phyloP scores from a whole-genome alignment of 1,140 invertebrate species.

The Tribolium castaneum region DNA sequence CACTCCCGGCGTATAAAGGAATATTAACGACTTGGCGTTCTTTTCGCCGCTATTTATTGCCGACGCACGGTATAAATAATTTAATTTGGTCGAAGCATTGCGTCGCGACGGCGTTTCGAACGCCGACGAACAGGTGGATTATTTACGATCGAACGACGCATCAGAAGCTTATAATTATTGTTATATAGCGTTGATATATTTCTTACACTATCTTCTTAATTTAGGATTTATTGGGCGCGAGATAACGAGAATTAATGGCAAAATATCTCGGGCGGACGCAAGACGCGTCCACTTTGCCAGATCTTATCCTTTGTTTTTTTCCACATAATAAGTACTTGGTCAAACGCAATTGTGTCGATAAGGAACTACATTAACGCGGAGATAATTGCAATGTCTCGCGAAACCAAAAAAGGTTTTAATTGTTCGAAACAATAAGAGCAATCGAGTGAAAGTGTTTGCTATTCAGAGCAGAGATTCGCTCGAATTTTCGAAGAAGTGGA shows the following conservation, averaged over 20 bases:
- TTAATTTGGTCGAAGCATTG: slow-evolving; percentile 37
- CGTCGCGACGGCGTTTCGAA: slow-evolving; percentile 8
- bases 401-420: slow-evolving; percentile 22
- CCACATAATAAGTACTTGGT: slow-evolving; percentile 41
- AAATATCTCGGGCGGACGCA: slow-evolving; percentile 37
- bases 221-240: slow-evolving; percentile 46
- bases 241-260: slow-evolving; percentile 47
- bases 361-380: slow-evolving; percentile 26
- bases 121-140: slow-evolving; percentile 26
- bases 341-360: slow-evolving; percentile 38
- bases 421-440: slow-evolving; percentile 8
- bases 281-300: slow-evolving; percentile 20
- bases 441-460: slow-evolving; percentile 23
- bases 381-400: neutral
- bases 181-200: slow-evolving; percentile 51
- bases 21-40: slow-evolving; percentile 30
- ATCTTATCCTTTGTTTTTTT: slow-evolving; percentile 37
- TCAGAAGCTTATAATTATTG: slow-evolving; percentile 48
- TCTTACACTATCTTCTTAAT: slow-evolving; percentile 50
- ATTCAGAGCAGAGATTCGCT: slow-evolving; percentile 27
- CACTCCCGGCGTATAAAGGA: slow-evolving; percentile 10
- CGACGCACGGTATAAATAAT: slow-evolving; percentile 9
- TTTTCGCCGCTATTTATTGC: slow-evolving; percentile 21
- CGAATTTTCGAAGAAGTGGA: slow-evolving; percentile 11
- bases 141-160: slow-evolving; percentile 25